These are phyloP conservation scores for Lethrus apterus DNA, from an alignment of 1,140 invertebrate genomes.

Conservation along the genomic window DNA sequence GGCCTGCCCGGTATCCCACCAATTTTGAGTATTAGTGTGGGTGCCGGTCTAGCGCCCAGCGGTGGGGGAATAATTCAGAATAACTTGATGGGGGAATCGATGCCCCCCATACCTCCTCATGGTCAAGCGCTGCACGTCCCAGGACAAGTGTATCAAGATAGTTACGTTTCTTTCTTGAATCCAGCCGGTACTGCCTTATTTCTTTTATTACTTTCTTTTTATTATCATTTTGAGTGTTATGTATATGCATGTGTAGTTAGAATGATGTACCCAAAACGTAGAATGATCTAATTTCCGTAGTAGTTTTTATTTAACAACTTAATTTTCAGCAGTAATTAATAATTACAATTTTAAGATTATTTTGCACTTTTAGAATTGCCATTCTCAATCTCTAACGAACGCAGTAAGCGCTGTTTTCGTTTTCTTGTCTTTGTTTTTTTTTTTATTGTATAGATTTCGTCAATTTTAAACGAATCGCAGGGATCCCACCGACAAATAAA, in stretches of 20 bases:
- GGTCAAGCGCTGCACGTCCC: constrained; percentile 36
- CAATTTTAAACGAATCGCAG: too few species aligned
- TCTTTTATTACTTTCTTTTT: constrained; percentile 31
- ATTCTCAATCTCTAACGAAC: neutral
- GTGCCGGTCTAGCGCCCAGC: constrained; percentile 4
- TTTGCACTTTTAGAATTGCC: constrained; percentile 15
- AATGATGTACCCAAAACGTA: constrained; percentile 16
- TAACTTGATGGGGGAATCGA: constrained; percentile 26
- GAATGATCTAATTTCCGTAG: constrained; percentile 8
- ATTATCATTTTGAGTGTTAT: constrained; percentile 19
- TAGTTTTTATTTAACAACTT: constrained; percentile 12
- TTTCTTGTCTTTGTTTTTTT: too few species aligned
- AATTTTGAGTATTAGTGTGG: constrained; percentile 18
- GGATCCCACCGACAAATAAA: too few species aligned
- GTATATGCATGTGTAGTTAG: constrained; percentile 20
- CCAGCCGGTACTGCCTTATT: constrained; percentile 45
- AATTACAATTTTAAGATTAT: constrained; percentile 11
- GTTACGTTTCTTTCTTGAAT: constrained; percentile 60
- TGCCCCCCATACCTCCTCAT: constrained; percentile 23
- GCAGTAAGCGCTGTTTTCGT: neutral
- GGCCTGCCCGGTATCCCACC: constrained; percentile 33
- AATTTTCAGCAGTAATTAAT: constrained; percentile 11
- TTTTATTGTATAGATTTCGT: too few species aligned
- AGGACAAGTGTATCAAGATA: constrained; percentile 55
- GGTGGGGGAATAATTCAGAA: constrained; percentile 13